Conservation (phyloP, 2,797 vertebrate genomes). For the Sitta carolinensis region DNA sequence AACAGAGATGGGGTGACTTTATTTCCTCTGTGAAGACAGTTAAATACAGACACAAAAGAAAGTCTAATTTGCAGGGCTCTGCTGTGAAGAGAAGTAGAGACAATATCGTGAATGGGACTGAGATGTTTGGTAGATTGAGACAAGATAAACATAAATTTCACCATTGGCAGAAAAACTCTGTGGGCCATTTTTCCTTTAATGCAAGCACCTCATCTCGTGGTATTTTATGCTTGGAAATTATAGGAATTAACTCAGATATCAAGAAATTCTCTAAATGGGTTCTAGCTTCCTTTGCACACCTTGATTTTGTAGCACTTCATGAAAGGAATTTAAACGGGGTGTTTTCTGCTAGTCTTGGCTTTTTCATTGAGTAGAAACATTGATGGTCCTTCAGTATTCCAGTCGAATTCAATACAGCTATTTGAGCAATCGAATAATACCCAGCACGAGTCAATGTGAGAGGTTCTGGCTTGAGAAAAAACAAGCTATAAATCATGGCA, state of each 20-base stretch:
- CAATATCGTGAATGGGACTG: rapidly evolving
- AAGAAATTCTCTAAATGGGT: neutral
- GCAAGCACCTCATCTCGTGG: neutral
- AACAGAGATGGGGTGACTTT: neutral
- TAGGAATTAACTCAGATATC: neutral
- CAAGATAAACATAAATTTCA: neutral
- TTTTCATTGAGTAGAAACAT: neutral
- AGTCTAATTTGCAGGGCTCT: neutral
- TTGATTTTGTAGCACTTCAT: neutral
- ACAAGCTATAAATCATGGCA: neutral
- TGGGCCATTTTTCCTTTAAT: neutral
- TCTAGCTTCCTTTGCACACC: neutral
- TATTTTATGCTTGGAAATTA: neutral
- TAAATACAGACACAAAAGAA: neutral
- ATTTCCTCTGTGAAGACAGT: neutral
- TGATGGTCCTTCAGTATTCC: neutral
- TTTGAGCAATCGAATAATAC: neutral
- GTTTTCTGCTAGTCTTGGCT: neutral
- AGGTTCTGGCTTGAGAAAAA: neutral
- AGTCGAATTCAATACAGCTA: neutral
- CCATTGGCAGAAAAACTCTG: neutral
- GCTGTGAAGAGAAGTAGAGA: neutral
- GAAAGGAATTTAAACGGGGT: neutral
- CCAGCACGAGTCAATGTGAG: neutral
- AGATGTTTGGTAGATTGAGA: neutral